phyloP scores from a whole-genome alignment of 2,888 invertebrate genomes.

The Dynastes tityus region DNA sequence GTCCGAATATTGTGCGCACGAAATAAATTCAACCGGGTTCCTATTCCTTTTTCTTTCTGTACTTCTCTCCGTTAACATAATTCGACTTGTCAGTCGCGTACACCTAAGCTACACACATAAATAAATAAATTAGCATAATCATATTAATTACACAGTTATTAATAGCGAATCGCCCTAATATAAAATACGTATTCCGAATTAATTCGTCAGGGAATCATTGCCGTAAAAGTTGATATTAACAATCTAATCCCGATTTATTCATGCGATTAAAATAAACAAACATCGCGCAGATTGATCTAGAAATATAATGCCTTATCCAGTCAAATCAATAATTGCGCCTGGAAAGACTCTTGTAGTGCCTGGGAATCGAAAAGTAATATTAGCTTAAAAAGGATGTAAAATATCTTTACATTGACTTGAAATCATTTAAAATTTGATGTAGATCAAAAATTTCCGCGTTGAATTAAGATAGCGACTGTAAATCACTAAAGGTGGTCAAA shows the following conservation, averaged over 20 bases:
- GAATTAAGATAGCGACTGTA: too few species aligned
- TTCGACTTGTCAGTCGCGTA: constrained; percentile 6
- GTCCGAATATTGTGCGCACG: neutral
- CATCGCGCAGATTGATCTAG: neutral
- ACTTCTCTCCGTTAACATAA: neutral
- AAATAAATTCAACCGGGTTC: neutral
- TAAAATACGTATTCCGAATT: constrained; percentile 45
- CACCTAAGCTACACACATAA: constrained; percentile 20
- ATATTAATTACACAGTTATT: constrained; percentile 49
- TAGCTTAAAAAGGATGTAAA: too few species aligned
- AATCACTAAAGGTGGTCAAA: too few species aligned
- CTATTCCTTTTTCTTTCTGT: neutral
- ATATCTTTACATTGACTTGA: too few species aligned
- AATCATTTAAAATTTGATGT: too few species aligned
- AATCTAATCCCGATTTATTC: constrained; percentile 29
- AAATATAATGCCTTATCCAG: neutral
- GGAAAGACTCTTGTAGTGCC: too few species aligned
- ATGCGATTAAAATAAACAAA: constrained; percentile 21
- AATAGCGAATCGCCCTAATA: constrained; percentile 47
- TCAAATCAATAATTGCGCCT: neutral
- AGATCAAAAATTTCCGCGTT: too few species aligned
- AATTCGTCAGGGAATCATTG: constrained; percentile 38
- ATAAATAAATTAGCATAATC: constrained; percentile 51
- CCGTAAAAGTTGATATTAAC: constrained; percentile 31
- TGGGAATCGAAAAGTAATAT: too few species aligned